A percentile compares a stretch with the other conserved stretches of the same genome.
phyloP scores from a whole-genome alignment of 1,140 invertebrate genomes.

The Catajapyx aquilonaris region DNA sequence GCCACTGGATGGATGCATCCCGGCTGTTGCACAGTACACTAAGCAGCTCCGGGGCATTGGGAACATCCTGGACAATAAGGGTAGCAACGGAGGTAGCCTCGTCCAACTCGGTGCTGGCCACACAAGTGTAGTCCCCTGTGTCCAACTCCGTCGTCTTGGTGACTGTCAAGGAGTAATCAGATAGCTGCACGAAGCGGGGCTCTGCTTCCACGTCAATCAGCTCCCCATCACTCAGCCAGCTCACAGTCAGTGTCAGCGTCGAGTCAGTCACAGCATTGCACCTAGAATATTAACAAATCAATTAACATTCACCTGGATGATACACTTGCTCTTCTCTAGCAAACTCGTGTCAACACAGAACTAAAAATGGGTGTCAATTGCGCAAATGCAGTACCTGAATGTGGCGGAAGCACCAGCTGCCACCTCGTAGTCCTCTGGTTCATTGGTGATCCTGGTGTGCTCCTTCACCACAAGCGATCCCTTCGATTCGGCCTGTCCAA shows the following conservation, averaged over 20 bases:
- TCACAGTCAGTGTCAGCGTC: constrained; percentile 52
- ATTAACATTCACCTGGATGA: too few relatives aligned
- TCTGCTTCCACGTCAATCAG: constrained; percentile 70
- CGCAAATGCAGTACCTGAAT: too few relatives aligned
- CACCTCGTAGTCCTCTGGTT: constrained; percentile 76
- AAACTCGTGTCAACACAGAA: too few relatives aligned
- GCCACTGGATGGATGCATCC: constrained; percentile 60
- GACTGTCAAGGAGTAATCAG: constrained; percentile 83
- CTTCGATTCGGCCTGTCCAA: constrained; percentile 51
- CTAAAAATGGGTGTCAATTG: too few relatives aligned
- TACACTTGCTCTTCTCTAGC: too few relatives aligned
- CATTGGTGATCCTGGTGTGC: constrained; percentile 60
- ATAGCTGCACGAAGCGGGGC: constrained; percentile 56
- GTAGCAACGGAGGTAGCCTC: constrained; percentile 60
- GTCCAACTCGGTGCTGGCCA: constrained; percentile 78
- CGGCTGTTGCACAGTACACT: constrained; percentile 40
- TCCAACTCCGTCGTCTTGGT: constrained; percentile 83
- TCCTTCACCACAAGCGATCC: constrained; percentile 66
- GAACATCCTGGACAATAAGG: constrained; percentile 85
- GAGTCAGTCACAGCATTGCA: constrained; percentile 78
- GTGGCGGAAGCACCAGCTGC: constrained; percentile 70
- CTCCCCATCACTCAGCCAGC: constrained; percentile 70
- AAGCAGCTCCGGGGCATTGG: constrained; percentile 58
- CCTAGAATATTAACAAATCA: too few relatives aligned
- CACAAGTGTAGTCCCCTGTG: constrained; percentile 87